Conservation (phyloP, 2,797 vertebrate species). For the Mionectes olivaceus region DNA sequence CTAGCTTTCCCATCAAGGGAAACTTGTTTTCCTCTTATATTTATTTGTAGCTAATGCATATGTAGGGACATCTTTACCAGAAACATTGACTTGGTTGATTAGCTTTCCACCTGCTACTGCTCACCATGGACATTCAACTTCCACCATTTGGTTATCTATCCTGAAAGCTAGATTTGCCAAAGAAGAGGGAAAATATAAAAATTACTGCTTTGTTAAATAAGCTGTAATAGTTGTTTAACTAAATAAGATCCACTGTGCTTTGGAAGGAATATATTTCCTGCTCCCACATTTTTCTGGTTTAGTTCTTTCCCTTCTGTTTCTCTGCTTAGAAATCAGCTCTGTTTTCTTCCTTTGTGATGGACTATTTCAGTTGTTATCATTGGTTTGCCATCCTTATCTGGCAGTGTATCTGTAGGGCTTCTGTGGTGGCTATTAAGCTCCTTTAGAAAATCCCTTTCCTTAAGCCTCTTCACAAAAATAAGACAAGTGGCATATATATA, state of each 20-base stretch:
- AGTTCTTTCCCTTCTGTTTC: neutral
- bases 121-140: neutral
- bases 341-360: neutral
- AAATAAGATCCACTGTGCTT: neutral
- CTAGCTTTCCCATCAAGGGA: neutral
- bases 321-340: neutral
- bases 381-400: neutral
- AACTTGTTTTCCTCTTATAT: neutral
- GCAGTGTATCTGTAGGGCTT: neutral
- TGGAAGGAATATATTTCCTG: neutral
- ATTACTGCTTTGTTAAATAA: neutral
- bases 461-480: neutral
- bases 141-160: neutral
- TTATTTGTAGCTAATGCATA: neutral
- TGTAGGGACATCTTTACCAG: neutral
- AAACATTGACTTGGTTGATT: neutral
- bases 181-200: neutral
- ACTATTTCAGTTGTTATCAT: neutral
- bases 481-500: neutral
- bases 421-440: neutral
- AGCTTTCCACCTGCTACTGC: neutral
- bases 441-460: constrained; percentile 21
- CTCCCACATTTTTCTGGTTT: neutral
- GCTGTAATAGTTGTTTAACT: neutral
- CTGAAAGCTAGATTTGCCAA: neutral